Evolutionary conservation across 2,888 invertebrate genomes (phyloP), one percentile per base, ranked within the genome.

Genomic region (Lasioglossum morio): DNA sequence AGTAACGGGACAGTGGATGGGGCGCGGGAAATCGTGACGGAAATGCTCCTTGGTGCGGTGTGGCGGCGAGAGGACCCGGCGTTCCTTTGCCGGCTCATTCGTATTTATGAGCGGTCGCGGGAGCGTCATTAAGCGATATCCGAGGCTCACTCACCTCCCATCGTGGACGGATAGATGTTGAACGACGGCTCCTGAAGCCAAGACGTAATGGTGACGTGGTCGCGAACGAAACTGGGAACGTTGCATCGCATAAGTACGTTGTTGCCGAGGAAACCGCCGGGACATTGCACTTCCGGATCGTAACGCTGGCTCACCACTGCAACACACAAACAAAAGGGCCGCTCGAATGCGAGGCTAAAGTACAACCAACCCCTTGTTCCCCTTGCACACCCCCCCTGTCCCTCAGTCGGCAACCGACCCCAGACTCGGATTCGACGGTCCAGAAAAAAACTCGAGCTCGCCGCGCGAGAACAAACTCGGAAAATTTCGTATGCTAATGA

Each of bases 251-350:
- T 95, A 85, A 96, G 93, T 78, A 96, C 96, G 93, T 96, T 96
- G 93, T 96, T 96, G 84, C 96, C 96, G 86, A 95, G 95, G 93
- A 96, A 96, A 89, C 96, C 96, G 85, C 96, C 96, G 60, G 96
- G 96, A 94, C 96, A 96, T 94, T 96, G 96, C 78, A 96, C 96
- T 95, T 96, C 96, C 83, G 96, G 96, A 89, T 96, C 96, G 92
- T 96, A 96, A 82, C 96, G 96, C 88, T 96, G 96, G 94, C 95
- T 95, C 87, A 96, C 96, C 92, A 96, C 96, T 96, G 92, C 72
- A 94, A 94, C 93, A 92, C 86, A 90, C 79, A 86, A 88, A 83
- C 87, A 83, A 87, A 82, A 34, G 70, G 37, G 40, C 37, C 57
- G 75, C 77, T 83, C 57, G 80, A 78, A 83, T 53, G 69, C 48